Base-by-base conservation (phyloP, 2,797 vertebrate species). In the Tapera naevia region DNA sequence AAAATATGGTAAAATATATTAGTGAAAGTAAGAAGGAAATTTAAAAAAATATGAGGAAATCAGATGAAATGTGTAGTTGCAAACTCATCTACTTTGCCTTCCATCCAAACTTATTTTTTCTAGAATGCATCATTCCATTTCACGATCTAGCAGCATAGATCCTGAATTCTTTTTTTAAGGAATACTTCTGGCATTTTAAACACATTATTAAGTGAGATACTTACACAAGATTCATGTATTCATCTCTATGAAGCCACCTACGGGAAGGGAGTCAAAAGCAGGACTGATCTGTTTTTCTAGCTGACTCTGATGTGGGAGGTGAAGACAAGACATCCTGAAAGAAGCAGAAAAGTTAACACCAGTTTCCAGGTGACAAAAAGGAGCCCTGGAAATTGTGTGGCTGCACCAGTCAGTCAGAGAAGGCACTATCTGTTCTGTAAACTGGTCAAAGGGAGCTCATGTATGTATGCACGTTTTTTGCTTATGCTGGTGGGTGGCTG, bases 381-480 rank as follows among this genome's bases (percentile, higher is more conserved):
- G 65, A 95, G 67, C 58, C 64, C 78, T 95, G 80, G 71, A 62
- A 95, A 37, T 33, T 61, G n/a, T 82, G 39, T 78, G 53, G 30
- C 65, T 89, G 56, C 62, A 65, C 61, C 66, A 87, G 51, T 86
- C 86, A 81, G 76, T 88, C 72, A 78, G 80, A 90, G 62, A 80
- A 91, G 86, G 39, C 91, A 91, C 61, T 72, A 80, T 79, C 41
- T 79, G 73, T 66, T 82, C 91, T 94, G 43, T 78, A 75, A 92
- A 35, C 51, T 84, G 78, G 80, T 91, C 75, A 64, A 30, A 39
- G 19, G 94, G 93, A 92, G 93, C 88, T 95, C 95, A 73, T 91
- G 88, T 97, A 95, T 95, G 86, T 86, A 93, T 96, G 97, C 97
- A 98, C 96, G 97, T 97, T 96, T 96, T 94, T 97, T 95, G 96